Percentiles rank a stretch among this genome's conserved stretches.
These are phyloP conservation scores for Musca domestica DNA, from an alignment of 1,140 invertebrate genomes.

Conservation along the genomic window DNA sequence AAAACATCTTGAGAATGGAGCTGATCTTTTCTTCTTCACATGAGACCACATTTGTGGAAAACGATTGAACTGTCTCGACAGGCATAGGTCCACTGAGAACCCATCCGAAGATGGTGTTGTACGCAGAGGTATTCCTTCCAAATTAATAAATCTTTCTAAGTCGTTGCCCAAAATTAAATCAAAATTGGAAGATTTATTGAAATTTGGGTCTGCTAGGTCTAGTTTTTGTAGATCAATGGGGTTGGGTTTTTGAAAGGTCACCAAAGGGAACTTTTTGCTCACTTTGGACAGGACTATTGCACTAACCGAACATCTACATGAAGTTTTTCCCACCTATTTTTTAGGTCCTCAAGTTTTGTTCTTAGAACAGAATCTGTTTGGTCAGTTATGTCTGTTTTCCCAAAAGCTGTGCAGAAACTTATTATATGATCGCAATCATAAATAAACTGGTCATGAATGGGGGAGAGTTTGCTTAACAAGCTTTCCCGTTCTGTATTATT, in stretches of 20 bases:
- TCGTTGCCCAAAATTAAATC: slow-evolving; percentile 1
- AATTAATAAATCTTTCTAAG: not conserved
- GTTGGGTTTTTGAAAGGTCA: not conserved
- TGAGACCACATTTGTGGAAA: not conserved
- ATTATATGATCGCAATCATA: not conserved
- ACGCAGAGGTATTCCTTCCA: not conserved
- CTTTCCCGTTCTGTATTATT: too few species aligned
- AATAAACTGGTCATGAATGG: not conserved
- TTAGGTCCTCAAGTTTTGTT: too few species aligned
- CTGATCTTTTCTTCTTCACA: not conserved
- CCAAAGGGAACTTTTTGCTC: not conserved
- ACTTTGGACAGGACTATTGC: not conserved
- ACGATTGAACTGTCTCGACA: not conserved
- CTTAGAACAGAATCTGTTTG: not conserved
- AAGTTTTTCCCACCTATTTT: not conserved
- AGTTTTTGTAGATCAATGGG: not conserved
- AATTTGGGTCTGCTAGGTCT: not conserved
- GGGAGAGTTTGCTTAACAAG: not conserved
- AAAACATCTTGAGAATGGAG: not conserved
- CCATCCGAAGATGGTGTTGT: slow-evolving; percentile 9
- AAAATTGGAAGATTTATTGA: not conserved
- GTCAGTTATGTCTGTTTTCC: not conserved
- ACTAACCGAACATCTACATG: not conserved
- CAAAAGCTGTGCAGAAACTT: not conserved
- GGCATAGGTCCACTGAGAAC: not conserved